Evolutionary conservation across 2,888 invertebrate genomes (phyloP).

Genomic region (Xanthostigma xanthostigma): DNA sequence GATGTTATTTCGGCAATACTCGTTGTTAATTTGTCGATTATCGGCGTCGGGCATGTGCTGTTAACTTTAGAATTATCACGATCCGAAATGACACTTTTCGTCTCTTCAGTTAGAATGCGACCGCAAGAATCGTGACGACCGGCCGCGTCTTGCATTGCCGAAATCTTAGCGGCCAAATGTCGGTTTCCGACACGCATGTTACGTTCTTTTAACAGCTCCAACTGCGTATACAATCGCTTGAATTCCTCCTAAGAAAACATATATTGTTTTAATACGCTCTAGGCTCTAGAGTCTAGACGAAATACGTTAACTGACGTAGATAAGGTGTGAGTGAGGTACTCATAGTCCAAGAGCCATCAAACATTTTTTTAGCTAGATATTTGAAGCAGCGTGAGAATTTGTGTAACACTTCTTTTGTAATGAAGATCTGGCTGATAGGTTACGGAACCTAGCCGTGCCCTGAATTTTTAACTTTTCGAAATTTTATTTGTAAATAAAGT

Average conservation of each 20-base stretch:
- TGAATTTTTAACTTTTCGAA: no score
- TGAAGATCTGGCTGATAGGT: no score
- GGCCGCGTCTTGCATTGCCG: constrained; percentile 71
- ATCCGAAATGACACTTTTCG: constrained; percentile 1
- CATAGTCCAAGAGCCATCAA: no score
- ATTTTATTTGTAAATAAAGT: no score
- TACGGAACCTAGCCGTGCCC: no score
- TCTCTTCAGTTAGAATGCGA: background rate
- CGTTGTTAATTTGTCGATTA: constrained; percentile 1
- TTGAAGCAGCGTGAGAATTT: no score
- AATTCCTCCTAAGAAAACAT: constrained; percentile 56
- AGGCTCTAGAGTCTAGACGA: no score
- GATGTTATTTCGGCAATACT: background rate
- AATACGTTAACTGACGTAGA: no score
- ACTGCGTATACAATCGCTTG: constrained; percentile 59
- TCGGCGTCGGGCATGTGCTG: constrained; percentile 10
- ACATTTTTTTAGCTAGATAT: no score
- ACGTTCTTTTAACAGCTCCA: constrained; percentile 66
- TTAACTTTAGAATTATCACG: constrained; percentile 9
- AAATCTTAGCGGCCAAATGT: constrained; percentile 56
- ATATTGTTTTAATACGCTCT: background rate
- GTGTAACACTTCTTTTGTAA: no score
- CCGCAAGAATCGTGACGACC: constrained; percentile 33
- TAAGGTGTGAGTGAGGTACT: no score
- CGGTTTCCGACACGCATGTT: constrained; percentile 60